Conservation (phyloP, 2,113 vertebrate genomes). For the Gopherus evgoodei region DNA sequence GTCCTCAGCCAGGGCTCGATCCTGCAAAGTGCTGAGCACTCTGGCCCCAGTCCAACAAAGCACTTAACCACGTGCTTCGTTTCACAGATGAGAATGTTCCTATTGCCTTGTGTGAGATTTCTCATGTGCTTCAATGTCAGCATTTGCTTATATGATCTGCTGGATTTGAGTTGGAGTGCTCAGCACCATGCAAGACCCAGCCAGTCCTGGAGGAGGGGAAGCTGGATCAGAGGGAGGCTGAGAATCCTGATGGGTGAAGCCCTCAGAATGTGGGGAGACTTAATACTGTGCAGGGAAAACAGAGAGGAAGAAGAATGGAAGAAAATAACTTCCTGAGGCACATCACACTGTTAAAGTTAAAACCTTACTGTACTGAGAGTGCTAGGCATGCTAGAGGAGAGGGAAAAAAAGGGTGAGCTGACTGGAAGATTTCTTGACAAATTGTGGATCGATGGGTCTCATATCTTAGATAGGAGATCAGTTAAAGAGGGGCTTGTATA, state of each 20-base stretch:
- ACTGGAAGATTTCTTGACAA: not conserved
- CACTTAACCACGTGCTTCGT: accelerated
- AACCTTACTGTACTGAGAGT: not conserved
- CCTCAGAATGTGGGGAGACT: not conserved
- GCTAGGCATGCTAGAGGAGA: not conserved
- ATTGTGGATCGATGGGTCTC: not conserved
- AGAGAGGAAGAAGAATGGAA: not conserved
- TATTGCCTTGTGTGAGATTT: not conserved
- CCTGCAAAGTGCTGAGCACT: not conserved
- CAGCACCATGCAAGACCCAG: not conserved
- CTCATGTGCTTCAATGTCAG: not conserved
- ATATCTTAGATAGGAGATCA: not conserved
- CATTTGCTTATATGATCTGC: not conserved
- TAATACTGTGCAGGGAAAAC: not conserved
- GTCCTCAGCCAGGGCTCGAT: not conserved
- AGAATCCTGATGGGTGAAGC: not conserved
- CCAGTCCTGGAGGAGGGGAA: not conserved
- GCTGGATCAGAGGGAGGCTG: accelerated
- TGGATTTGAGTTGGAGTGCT: not conserved
- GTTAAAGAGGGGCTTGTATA: not conserved
- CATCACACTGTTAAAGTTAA: not conserved
- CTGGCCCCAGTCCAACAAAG: not conserved
- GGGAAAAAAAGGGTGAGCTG: not conserved
- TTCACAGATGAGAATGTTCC: not conserved
- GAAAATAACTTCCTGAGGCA: not conserved